Conservation (phyloP, 2,888 invertebrate genomes). For the Morpho helenor region DNA sequence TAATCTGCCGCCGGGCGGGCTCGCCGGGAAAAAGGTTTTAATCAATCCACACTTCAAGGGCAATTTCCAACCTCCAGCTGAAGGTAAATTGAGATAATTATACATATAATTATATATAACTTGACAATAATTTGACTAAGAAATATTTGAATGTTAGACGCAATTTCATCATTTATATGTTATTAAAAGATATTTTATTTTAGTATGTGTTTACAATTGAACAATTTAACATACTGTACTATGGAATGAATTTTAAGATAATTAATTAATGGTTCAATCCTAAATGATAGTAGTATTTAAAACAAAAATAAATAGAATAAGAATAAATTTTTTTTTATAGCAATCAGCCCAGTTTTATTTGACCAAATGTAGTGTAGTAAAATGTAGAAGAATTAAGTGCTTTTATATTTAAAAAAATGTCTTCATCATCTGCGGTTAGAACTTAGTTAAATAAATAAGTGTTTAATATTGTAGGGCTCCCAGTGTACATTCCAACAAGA, state of each 20-base stretch:
- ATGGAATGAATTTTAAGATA: too few relatives aligned
- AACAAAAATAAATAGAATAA: too few relatives aligned
- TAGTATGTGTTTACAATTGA: neutral
- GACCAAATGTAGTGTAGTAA: too few relatives aligned
- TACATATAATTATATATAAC: neutral
- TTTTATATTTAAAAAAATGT: too few relatives aligned
- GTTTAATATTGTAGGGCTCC: slow-evolving; percentile 42
- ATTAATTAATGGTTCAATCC: too few relatives aligned
- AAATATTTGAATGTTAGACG: neutral
- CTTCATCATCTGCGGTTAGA: too few relatives aligned
- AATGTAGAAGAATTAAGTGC: too few relatives aligned
- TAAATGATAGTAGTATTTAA: too few relatives aligned
- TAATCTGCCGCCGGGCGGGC: slow-evolving; percentile 51
- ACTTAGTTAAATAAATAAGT: neutral
- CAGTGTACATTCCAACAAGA: slow-evolving; percentile 66
- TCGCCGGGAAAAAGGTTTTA: slow-evolving; percentile 80
- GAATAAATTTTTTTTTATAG: too few relatives aligned
- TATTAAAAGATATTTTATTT: neutral
- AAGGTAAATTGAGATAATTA: slow-evolving; percentile 53
- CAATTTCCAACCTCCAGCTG: slow-evolving; percentile 74
- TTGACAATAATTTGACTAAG: neutral
- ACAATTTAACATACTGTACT: too few relatives aligned
- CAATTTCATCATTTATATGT: neutral
- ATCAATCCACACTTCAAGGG: slow-evolving; percentile 85
- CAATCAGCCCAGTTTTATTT: too few relatives aligned